phyloP scores from a whole-genome alignment of 1,140 invertebrate species.

The Drosophila nigrodunni region DNA sequence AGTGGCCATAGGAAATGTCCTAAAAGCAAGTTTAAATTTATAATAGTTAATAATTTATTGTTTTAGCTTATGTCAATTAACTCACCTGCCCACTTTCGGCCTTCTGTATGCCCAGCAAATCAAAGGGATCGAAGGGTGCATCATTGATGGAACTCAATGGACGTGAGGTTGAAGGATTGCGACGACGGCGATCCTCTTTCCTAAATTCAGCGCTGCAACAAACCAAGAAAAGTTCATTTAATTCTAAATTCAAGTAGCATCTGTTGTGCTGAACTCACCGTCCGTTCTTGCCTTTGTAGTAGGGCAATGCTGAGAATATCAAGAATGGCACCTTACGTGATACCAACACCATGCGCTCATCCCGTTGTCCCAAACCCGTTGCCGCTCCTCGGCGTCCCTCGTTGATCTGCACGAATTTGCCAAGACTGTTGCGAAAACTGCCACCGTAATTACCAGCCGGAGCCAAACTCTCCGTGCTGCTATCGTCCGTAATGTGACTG shows the following conservation, averaged over 20 bases:
- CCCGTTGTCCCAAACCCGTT: conserved; percentile 70
- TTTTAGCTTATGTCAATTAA: background rate
- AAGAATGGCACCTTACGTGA: conserved; percentile 91
- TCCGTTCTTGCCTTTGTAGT: conserved; percentile 89
- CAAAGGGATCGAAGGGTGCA: conserved; percentile 92
- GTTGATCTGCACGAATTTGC: conserved; percentile 87
- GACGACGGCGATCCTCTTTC: conserved; percentile 90
- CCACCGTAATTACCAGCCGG: conserved; percentile 82
- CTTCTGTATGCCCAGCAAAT: conserved; percentile 92
- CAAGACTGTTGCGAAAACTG: conserved; percentile 79
- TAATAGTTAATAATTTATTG: background rate
- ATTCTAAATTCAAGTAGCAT: background rate
- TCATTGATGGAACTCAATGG: conserved; percentile 94
- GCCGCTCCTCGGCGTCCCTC: conserved; percentile 52
- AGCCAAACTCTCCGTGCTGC: conserved; percentile 80
- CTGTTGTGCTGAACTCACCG: conserved; percentile 85
- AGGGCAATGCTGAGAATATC: conserved; percentile 93
- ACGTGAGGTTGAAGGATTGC: conserved; percentile 92
- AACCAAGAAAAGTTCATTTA: background rate
- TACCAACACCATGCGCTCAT: conserved; percentile 91
- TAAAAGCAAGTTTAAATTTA: conserved; percentile 68
- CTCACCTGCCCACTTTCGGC: conserved; percentile 91
- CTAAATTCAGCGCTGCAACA: conserved; percentile 88
- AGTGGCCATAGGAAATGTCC: conserved; percentile 94
- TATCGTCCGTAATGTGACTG: conserved; percentile 80